Evolutionary conservation across 2,113 vertebrate genomes (phyloP), one percentile per base, ranked within the genome.

Genomic region (rabbit (Oryctolagus cuniculus)): DNA sequence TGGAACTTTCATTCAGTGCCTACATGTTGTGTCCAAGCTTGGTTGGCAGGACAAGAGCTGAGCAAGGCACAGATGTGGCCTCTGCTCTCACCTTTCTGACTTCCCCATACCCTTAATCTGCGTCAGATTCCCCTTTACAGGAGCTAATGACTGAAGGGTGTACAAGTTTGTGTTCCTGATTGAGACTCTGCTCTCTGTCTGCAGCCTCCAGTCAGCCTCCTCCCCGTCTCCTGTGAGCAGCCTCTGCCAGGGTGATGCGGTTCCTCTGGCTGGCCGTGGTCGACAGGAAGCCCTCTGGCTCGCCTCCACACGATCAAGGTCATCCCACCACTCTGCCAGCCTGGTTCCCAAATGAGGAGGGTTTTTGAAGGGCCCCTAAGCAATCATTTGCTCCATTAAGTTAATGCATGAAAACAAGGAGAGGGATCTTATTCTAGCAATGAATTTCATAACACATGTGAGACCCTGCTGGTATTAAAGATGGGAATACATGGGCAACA

Each of bases 101-200:
- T 74, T 63, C 64, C n/a, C 70, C 5, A 1, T 63, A 22, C 21
- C 44, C n/a, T 89, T 61, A 29, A 24, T 6, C 29, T 70, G 67
- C 6, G 0, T 67, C 19, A 38, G 24, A 38, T 92, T 95, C 86
- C 81, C 77, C 95, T 90, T 85, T 94, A 53, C 74, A 80, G 80
- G 91, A 87, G 38, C 2, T 95, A 81, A 94, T 93, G 94, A 91
- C 92, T 94, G 98, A 98, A 97, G 97, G 98, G 96, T 97, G 96
- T 1, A n/a, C 87, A 10, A 91, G 75, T 96, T 95, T 97, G 96
- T 96, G 82, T 82, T 97, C 80, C 34, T 86, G 78, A 96, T 96
- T 95, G 94, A 97, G 80, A 91, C 55, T 95, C 34, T 58, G 29
- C 75, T 74, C 94, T 24, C 95, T 66, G 95, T 96, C 97, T 98